Conservation (phyloP, 2,113 vertebrate species). For the Cromileptes altivelis region DNA sequence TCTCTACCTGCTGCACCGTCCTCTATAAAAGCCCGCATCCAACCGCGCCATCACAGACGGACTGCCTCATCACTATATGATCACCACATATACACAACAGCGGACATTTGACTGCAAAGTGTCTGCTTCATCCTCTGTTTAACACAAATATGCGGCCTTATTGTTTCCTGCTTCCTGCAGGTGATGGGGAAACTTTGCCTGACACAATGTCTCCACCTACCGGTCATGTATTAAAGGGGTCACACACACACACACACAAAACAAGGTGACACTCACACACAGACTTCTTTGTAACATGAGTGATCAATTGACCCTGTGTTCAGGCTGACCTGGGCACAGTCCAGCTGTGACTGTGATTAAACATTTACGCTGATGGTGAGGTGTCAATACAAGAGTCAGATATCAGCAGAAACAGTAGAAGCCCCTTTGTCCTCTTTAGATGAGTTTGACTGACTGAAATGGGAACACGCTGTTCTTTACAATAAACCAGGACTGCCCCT, state of each 20-base stretch:
- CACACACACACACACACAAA: background rate
- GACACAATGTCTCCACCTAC: constrained; percentile 62
- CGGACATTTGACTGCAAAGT: background rate
- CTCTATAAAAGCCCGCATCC: constrained; percentile 3
- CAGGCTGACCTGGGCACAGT: background rate
- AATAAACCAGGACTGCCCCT: constrained; percentile 14
- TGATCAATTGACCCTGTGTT: constrained; percentile 12
- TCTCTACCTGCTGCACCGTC: constrained; percentile 30
- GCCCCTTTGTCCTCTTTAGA: constrained; percentile 20
- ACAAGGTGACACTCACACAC: background rate
- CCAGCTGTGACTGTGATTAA: constrained; percentile 4
- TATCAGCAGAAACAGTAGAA: background rate
- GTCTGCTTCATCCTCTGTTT: too few species aligned
- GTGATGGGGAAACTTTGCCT: background rate
- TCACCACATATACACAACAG: too few species aligned
- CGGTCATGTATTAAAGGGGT: background rate
- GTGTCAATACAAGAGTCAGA: background rate
- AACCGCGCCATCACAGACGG: background rate
- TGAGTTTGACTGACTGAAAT: background rate
- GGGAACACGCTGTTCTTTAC: constrained; percentile 51
- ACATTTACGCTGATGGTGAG: background rate
- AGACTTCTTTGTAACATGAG: background rate
- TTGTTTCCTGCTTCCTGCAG: background rate
- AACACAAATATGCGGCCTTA: background rate
- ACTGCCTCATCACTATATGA: too few species aligned